These are phyloP conservation scores for Pectinophora gossypiella DNA, from an alignment of 1,140 invertebrate species.

Conservation along the genomic window DNA sequence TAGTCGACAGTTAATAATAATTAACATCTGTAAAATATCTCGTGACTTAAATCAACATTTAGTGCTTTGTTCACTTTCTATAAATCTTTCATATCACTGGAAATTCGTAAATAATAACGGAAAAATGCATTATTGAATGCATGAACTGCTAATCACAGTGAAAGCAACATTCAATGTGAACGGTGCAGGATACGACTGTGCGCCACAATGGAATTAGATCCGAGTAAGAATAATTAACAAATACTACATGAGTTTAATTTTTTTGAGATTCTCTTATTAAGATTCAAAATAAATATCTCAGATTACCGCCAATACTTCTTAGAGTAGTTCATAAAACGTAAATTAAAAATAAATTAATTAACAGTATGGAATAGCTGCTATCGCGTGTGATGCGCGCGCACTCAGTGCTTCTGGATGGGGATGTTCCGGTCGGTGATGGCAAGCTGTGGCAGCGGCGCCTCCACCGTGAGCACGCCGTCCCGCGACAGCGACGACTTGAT, in stretches of 20 bases:
- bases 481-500: slow-evolving; percentile 94
- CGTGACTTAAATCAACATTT: neutral
- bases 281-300: slow-evolving; percentile 65
- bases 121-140: slow-evolving; percentile 44
- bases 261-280: slow-evolving; percentile 67
- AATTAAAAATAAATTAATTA: slow-evolving; percentile 73
- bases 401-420: slow-evolving; percentile 74
- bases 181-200: slow-evolving; percentile 35
- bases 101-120: slow-evolving; percentile 39
- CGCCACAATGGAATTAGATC: slow-evolving; percentile 38
- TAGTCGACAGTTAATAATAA: neutral
- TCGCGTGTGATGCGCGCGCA: slow-evolving; percentile 26
- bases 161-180: slow-evolving; percentile 50
- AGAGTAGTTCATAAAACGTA: slow-evolving; percentile 56
- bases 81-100: slow-evolving; percentile 25
- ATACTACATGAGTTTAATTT: slow-evolving; percentile 12
- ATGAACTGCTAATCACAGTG: slow-evolving; percentile 47
- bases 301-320: slow-evolving; percentile 51
- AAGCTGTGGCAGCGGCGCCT: slow-evolving; percentile 91
- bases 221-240: slow-evolving; percentile 14
- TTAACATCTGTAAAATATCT: neutral
- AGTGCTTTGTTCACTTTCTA: neutral
- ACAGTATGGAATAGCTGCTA: slow-evolving; percentile 72
- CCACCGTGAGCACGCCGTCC: slow-evolving; percentile 94
- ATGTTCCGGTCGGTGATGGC: slow-evolving; percentile 74